Evolutionary conservation across 2,113 vertebrate species (phyloP).

Genomic region (Seriola aureovittata): DNA sequence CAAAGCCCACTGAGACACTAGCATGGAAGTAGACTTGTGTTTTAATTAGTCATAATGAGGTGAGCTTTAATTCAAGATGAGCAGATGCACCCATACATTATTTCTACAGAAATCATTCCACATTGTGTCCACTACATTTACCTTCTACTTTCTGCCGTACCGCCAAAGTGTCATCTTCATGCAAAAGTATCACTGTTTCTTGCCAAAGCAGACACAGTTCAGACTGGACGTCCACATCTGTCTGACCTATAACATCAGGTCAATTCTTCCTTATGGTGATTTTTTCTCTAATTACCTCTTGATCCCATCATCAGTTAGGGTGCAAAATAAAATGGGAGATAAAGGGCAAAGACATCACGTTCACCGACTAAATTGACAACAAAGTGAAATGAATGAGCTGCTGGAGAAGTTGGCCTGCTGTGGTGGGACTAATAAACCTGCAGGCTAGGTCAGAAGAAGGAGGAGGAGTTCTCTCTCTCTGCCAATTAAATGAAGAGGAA

Average conservation of each 20-base stretch:
- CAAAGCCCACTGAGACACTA: too few relatives aligned
- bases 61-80: background rate
- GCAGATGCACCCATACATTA: background rate
- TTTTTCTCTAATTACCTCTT: conserved; percentile 19
- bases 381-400: conserved; percentile 70
- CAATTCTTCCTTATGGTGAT: background rate
- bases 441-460: conserved; percentile 42
- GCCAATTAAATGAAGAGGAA: conserved; percentile 74
- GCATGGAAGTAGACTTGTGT: background rate
- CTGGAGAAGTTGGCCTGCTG: conserved; percentile 50
- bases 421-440: conserved; percentile 71
- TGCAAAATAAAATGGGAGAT: conserved; percentile 44
- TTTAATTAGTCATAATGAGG: background rate
- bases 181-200: background rate
- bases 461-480: conserved; percentile 33
- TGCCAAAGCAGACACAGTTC: background rate
- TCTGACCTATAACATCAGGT: conserved; percentile 10
- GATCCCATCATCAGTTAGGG: conserved; percentile 44
- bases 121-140: background rate
- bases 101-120: background rate
- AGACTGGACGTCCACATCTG: background rate
- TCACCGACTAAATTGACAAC: conserved; percentile 61
- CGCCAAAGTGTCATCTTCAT: background rate
- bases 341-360: conserved; percentile 67
- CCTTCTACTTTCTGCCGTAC: background rate